phyloP scores from a whole-genome alignment of 2,888 invertebrate species.

The Reticulitermes lucifugus region DNA sequence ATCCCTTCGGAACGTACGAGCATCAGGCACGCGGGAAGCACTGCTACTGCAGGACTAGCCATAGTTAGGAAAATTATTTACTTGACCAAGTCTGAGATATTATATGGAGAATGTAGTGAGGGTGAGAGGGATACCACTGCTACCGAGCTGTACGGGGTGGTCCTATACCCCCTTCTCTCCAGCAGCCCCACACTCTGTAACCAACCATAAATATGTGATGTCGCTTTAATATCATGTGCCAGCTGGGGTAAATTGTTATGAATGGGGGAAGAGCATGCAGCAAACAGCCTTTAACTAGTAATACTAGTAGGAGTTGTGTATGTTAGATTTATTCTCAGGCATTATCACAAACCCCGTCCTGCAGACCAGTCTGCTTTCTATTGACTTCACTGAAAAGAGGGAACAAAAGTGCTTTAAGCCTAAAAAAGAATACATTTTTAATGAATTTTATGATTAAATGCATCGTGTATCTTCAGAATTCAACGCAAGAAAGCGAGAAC shows the following conservation, averaged over 20 bases:
- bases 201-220: conserved; percentile 65
- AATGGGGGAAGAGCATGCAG: conserved; percentile 59
- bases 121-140: neutral
- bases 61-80: conserved; percentile 53
- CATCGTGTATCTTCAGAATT: conserved; percentile 33
- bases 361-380: neutral
- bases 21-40: conserved; percentile 44
- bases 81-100: conserved; percentile 52
- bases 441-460: conserved; percentile 40
- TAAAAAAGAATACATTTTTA: conserved; percentile 34
- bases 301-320: conserved; percentile 49
- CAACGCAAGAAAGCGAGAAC: neutral
- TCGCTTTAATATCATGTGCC: conserved; percentile 66
- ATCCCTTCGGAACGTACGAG: conserved; percentile 50
- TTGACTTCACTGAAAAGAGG: conserved; percentile 31
- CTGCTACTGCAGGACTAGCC: conserved; percentile 30
- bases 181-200: conserved; percentile 56
- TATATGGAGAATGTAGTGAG: conserved; percentile 27
- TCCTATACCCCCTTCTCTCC: conserved; percentile 29
- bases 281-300: conserved; percentile 52
- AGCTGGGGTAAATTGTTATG: conserved; percentile 66
- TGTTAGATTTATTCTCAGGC: conserved; percentile 51
- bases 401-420: conserved; percentile 33
- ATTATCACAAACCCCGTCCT: conserved; percentile 35
- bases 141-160: conserved; percentile 17